Evolutionary conservation across 2,113 vertebrate genomes (phyloP), one percentile per base, ranked within the genome.

Genomic region (Serilophus lunatus): DNA sequence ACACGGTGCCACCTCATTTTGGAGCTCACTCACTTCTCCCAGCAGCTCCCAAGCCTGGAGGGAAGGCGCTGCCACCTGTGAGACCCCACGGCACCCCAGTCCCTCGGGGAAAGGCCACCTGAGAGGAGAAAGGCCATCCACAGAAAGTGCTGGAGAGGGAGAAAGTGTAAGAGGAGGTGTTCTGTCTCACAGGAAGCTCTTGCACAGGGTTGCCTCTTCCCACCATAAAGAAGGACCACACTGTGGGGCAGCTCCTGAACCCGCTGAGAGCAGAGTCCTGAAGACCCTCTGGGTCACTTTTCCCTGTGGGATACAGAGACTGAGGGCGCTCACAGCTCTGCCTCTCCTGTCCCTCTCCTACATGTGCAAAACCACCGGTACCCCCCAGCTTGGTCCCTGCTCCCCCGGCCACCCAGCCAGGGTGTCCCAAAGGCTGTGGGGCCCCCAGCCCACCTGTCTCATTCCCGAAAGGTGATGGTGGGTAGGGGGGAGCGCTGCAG

Each of bases 91-190:
- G 95, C 90, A 90, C 64, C 86, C 75, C 86, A 82, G 82, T 72
- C 84, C 89, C 74, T 40, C 15, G 54, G 74, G 83, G 86, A 90
- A 82, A 93, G 87, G 92, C 88, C 90, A 51, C n/a, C 51, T 63
- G 91, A 60, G 70, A 86, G 91, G 84, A 59, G 79, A 82, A 82
- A 92, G 76, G 80, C 86, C 85, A 72, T 78, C 91, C 95, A 57
- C 3, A 0, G 47, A 60, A 93, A 86, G 79, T 68, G 78, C 86
- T 75, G 79, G 64, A 88, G 68, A 42, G 33, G 44, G 33, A 72
- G 12, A 8, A 26, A 12, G 70, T 65, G 45, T 2, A n/a, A 59
- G n/a, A 33, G 28, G 6, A 69, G 56, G 63, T 56, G 64, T 42
- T 53, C 74, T 75, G 44, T 57, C 79, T 95, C 84, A 77, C 33